A percentile compares a stretch with the other conserved stretches of the same genome.
Evolutionary conservation across 2,888 invertebrate genomes (phyloP).

Genomic region (Torymus texanus): DNA sequence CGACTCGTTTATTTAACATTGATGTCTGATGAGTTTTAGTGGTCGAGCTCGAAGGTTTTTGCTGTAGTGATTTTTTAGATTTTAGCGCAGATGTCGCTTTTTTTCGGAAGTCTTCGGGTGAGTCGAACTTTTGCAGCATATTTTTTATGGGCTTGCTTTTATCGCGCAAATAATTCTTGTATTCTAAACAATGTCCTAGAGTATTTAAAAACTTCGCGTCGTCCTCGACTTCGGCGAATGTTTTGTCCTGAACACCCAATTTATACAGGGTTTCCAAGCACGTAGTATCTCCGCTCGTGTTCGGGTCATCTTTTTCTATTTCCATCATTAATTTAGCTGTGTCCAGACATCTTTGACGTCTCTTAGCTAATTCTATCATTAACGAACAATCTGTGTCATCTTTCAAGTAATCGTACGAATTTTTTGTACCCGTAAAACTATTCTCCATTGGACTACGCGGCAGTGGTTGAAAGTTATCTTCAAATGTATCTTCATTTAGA

Average conservation of each 20-base stretch:
- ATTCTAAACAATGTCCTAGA: constrained; percentile 64
- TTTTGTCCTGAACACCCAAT: constrained; percentile 50
- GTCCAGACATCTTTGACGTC: constrained; percentile 69
- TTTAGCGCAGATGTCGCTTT: constrained; percentile 6
- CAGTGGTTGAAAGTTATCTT: not conserved
- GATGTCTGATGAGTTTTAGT: not conserved
- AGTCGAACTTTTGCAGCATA: constrained; percentile 39
- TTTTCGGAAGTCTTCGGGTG: constrained; percentile 33
- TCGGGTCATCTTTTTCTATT: constrained; percentile 61
- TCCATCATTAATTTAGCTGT: constrained; percentile 67
- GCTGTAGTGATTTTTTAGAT: constrained; percentile 7
- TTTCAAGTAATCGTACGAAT: not conserved
- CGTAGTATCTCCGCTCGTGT: constrained; percentile 47
- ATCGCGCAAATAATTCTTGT: constrained; percentile 62
- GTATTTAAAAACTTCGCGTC: constrained; percentile 63
- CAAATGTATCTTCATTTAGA: not conserved
- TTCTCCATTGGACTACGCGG: constrained; percentile 9
- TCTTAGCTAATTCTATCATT: constrained; percentile 64
- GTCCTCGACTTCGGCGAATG: constrained; percentile 47
- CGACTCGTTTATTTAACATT: not conserved
- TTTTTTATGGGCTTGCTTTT: constrained; percentile 53
- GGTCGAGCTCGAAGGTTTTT: not conserved
- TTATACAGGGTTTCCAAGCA: constrained; percentile 51
- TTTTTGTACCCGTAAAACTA: not conserved
- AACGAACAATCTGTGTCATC: constrained; percentile 56